Evolutionary conservation across 2,113 vertebrate genomes (phyloP).

Genomic region (Tragulus kanchil): DNA sequence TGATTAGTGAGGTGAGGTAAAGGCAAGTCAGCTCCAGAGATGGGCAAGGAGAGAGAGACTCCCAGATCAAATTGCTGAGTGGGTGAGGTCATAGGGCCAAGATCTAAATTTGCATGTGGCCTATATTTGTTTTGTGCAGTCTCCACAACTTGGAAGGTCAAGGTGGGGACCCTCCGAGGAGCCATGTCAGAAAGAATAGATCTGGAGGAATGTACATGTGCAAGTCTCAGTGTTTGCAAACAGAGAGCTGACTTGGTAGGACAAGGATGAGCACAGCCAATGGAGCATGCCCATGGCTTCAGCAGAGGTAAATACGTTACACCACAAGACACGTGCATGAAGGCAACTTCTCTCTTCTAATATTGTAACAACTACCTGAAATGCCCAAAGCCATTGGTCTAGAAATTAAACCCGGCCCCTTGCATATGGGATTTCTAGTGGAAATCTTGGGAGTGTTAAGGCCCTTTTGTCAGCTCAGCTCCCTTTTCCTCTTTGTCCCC

Average conservation of each 20-base stretch:
- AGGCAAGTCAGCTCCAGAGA: constrained; percentile 47
- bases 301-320: background rate
- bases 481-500: background rate
- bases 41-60: background rate
- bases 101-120: constrained; percentile 47
- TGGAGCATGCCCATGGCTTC: background rate
- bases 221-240: background rate
- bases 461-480: background rate
- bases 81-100: background rate
- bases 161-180: constrained; percentile 5
- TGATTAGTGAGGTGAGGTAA: background rate
- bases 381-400: background rate
- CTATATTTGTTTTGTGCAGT: constrained; percentile 28
- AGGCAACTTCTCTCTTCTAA: background rate
- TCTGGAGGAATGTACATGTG: background rate
- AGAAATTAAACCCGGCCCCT: constrained; percentile 38
- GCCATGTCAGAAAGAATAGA: background rate
- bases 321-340: background rate
- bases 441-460: background rate
- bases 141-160: constrained; percentile 49
- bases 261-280: background rate
- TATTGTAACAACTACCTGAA: background rate
- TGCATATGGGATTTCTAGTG: too few relatives aligned
- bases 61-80: constrained; percentile 56
- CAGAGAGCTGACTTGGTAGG: background rate